phyloP scores from a whole-genome alignment of 2,797 vertebrate species.

The Chiloscyllium punctatum region DNA sequence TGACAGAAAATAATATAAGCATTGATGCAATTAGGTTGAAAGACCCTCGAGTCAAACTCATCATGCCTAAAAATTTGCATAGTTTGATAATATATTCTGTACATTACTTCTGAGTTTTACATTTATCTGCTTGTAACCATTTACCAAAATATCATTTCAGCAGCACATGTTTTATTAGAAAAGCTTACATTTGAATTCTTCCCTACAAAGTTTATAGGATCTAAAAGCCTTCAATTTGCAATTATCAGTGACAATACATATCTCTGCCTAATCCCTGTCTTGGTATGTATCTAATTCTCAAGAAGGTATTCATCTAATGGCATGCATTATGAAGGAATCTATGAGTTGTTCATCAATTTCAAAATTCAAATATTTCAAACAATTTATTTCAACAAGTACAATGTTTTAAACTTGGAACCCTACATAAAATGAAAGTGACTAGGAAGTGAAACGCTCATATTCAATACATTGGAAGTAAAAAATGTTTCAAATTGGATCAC shows the following conservation, averaged over 20 bases:
- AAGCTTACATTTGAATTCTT: background rate
- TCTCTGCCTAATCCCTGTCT: background rate
- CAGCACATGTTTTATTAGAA: background rate
- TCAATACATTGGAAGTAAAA: background rate
- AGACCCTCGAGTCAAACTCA: too few species aligned
- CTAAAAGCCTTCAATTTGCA: background rate
- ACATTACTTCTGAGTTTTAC: background rate
- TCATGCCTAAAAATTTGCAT: too few species aligned
- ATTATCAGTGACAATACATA: background rate
- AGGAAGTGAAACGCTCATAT: background rate
- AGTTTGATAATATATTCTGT: background rate
- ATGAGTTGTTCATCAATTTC: too few species aligned
- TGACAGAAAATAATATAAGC: too few species aligned
- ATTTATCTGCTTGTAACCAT: background rate
- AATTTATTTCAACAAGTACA: background rate
- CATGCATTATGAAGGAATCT: background rate
- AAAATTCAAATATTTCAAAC: background rate
- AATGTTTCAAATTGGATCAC: background rate
- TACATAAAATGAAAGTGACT: background rate
- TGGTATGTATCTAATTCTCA: background rate
- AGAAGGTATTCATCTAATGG: background rate
- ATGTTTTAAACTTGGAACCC: conserved; percentile 4
- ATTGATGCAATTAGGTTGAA: too few species aligned
- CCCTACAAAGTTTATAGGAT: background rate
- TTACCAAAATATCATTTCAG: background rate